phyloP scores from a whole-genome alignment of 2,113 vertebrate species.

The Indicator indicator region DNA sequence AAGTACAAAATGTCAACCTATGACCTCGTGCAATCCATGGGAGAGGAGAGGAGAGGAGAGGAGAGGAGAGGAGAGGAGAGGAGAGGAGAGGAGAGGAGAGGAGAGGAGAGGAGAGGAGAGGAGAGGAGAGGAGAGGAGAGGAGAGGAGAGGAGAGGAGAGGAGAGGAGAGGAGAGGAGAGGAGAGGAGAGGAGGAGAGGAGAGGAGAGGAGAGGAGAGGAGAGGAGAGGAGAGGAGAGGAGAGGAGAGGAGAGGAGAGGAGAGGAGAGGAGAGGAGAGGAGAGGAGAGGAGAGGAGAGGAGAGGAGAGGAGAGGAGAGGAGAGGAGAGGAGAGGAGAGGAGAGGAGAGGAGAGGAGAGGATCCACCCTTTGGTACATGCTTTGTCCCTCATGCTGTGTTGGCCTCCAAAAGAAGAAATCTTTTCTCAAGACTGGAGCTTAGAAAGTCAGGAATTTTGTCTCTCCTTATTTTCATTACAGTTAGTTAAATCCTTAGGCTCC shows the following conservation, averaged over 20 bases:
- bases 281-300: not conserved
- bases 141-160: too few species aligned
- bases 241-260: not conserved
- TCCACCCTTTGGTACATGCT: not conserved
- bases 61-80: not conserved
- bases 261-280: not conserved
- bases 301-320: not conserved
- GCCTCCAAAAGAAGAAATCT: not conserved
- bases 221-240: not conserved
- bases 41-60: not conserved
- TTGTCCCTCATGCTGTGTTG: not conserved
- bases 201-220: not conserved
- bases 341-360: not conserved
- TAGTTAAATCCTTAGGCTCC: conserved; percentile 50
- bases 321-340: not conserved
- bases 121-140: not conserved
- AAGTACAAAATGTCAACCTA: conserved; percentile 41
- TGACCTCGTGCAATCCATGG: conserved; percentile 21
- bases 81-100: not conserved
- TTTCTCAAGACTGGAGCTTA: not conserved
- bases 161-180: too few species aligned
- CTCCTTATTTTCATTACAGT: conserved; percentile 49
- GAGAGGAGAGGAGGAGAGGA: not conserved
- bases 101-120: not conserved
- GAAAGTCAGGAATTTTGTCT: conserved; percentile 7